Percentiles rank a stretch among this genome's conserved stretches.
phyloP scores from a whole-genome alignment of 92 coral and sea anemone genomes.

The Bergia sp. region DNA sequence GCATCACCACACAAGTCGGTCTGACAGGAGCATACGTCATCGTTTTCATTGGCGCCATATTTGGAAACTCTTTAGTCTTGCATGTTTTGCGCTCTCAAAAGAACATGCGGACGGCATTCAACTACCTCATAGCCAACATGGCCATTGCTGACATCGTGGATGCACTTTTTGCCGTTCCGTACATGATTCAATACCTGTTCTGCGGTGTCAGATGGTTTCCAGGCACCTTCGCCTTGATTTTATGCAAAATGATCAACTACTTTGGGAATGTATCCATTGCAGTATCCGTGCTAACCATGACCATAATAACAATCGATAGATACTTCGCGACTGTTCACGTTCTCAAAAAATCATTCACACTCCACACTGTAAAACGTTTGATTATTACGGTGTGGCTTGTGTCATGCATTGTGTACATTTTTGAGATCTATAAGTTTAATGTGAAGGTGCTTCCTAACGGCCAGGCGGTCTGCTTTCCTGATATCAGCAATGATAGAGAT shows the following conservation, averaged over 20 bases:
- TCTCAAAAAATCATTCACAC: not conserved
- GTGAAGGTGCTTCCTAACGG: not conserved
- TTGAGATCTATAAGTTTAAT: not conserved
- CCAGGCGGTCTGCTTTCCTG: not conserved
- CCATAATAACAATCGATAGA: not conserved
- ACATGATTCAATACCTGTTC: not conserved
- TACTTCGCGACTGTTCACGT: not conserved
- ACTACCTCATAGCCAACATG: slow-evolving; percentile 45
- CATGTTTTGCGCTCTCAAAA: slow-evolving; percentile 40
- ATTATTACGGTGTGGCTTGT: not conserved
- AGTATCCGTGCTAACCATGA: not conserved
- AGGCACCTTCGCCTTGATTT: slow-evolving; percentile 5
- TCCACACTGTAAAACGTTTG: not conserved
- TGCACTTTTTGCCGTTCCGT: slow-evolving; percentile 32
- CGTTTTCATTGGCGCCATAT: slow-evolving; percentile 33
- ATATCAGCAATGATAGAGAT: not conserved
- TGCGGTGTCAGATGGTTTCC: slow-evolving; percentile 7
- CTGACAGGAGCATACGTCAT: slow-evolving; percentile 41
- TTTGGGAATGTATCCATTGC: not conserved
- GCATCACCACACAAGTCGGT: slow-evolving; percentile 32
- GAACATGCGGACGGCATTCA: slow-evolving; percentile 42
- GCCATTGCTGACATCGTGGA: slow-evolving; percentile 32
- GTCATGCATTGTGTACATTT: not conserved
- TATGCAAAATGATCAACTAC: slow-evolving; percentile 15
- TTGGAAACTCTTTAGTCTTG: slow-evolving; percentile 29